phyloP scores from a whole-genome alignment of 2,113 vertebrate genomes.

The Merops nubicus region DNA sequence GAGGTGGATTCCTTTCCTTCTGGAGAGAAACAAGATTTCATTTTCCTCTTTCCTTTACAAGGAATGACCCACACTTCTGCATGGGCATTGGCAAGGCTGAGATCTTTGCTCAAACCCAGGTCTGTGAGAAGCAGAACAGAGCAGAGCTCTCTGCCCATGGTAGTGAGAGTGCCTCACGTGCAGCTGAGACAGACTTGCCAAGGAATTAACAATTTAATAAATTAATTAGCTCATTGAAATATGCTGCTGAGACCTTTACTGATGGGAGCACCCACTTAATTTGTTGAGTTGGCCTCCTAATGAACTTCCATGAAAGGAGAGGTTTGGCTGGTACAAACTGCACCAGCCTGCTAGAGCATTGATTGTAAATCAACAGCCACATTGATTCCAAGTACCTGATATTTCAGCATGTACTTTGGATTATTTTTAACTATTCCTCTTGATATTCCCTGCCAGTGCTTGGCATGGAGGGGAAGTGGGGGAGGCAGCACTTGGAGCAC shows the following conservation, averaged over 20 bases:
- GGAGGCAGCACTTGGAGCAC: background rate
- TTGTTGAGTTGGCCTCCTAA: background rate
- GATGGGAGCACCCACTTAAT: background rate
- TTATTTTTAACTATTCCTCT: background rate
- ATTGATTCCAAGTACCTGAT: background rate
- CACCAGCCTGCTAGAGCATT: background rate
- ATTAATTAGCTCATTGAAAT: background rate
- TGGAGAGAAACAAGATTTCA: background rate
- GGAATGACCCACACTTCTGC: background rate
- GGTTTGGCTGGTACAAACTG: background rate
- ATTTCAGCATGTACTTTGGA: background rate
- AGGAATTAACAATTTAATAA: background rate
- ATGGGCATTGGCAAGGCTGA: background rate
- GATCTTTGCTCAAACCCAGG: background rate
- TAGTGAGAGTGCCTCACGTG: background rate
- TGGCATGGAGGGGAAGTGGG: background rate
- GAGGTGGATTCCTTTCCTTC: background rate
- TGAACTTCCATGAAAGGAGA: background rate
- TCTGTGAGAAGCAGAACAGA: background rate
- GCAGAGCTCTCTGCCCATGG: background rate
- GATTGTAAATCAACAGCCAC: background rate
- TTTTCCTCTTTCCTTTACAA: background rate
- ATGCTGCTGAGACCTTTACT: background rate
- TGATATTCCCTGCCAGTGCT: background rate
- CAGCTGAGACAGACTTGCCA: background rate